These are phyloP conservation scores for Hyaena hyaena DNA, from an alignment of 2,113 vertebrate species.

Conservation along the genomic window DNA sequence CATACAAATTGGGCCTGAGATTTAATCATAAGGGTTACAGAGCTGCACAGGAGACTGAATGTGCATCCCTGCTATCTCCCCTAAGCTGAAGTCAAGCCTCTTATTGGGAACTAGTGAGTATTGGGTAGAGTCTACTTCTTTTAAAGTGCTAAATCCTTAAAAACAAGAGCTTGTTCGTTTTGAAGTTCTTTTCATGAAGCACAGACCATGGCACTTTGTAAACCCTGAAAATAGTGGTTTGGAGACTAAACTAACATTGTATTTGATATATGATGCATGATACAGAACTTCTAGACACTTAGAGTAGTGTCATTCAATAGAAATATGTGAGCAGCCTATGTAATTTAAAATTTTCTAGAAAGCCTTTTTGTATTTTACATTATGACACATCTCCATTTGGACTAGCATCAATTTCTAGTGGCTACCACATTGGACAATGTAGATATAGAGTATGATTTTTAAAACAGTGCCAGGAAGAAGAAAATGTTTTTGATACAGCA, in stretches of 20 bases:
- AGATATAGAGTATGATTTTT: not conserved
- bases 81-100: not conserved
- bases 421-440: not conserved
- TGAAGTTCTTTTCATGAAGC: not conserved
- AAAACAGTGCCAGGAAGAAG: not conserved
- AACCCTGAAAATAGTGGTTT: not conserved
- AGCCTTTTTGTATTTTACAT: not conserved
- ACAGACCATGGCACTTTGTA: not conserved
- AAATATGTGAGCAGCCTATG: not conserved
- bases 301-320: not conserved
- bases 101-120: not conserved
- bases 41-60: not conserved
- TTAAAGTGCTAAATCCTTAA: slow-evolving; percentile 17
- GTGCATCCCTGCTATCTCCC: not conserved
- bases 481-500: not conserved
- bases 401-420: not conserved
- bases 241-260: not conserved
- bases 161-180: slow-evolving; percentile 16
- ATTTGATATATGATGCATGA: not conserved
- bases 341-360: not conserved
- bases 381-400: not conserved
- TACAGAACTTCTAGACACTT: not conserved
- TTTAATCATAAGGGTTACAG: not conserved
- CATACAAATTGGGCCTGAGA: not conserved
- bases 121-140: not conserved